A percentile compares a stretch with the other conserved stretches of the same genome.
Evolutionary conservation across 2,888 invertebrate genomes (phyloP).

Genomic region (Cryptophagus acutangulus): DNA sequence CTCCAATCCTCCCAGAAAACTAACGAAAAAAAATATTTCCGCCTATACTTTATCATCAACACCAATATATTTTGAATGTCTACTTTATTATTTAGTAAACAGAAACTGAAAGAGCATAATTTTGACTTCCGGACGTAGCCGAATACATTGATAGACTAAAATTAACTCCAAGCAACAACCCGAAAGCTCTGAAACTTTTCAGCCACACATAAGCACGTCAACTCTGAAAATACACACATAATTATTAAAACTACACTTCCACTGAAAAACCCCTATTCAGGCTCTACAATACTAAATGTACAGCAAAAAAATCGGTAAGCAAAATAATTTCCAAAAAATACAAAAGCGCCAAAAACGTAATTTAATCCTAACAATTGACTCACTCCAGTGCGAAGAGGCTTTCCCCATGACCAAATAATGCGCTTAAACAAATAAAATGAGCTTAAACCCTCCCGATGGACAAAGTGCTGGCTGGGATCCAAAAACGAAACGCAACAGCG

Average conservation of each 20-base stretch:
- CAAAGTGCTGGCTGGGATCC: constrained; percentile 47
- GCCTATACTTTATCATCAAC: not conserved
- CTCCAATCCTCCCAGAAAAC: too few species aligned
- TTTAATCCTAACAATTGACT: too few species aligned
- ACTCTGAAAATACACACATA: constrained; percentile 21
- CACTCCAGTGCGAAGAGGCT: constrained; percentile 19
- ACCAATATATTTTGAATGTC: not conserved
- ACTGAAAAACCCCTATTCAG: too few species aligned
- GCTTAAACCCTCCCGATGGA: constrained; percentile 35
- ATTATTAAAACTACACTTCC: too few species aligned
- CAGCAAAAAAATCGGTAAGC: too few species aligned
- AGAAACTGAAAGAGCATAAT: constrained; percentile 32
- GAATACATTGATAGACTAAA: constrained; percentile 39
- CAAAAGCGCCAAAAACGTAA: too few species aligned
- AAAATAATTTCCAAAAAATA: too few species aligned
- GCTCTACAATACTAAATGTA: too few species aligned
- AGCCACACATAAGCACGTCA: constrained; percentile 13
- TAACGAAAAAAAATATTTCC: not conserved
- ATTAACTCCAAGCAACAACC: constrained; percentile 36
- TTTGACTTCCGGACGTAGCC: constrained; percentile 44
- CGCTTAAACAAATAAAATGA: constrained; percentile 34
- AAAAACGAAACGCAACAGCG: constrained; percentile 48
- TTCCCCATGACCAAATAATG: constrained; percentile 18
- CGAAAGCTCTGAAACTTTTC: constrained; percentile 16
- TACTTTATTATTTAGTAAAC: constrained; percentile 27